Base-by-base conservation (phyloP, 2,888 invertebrate species). In the Cinara cedri region DNA sequence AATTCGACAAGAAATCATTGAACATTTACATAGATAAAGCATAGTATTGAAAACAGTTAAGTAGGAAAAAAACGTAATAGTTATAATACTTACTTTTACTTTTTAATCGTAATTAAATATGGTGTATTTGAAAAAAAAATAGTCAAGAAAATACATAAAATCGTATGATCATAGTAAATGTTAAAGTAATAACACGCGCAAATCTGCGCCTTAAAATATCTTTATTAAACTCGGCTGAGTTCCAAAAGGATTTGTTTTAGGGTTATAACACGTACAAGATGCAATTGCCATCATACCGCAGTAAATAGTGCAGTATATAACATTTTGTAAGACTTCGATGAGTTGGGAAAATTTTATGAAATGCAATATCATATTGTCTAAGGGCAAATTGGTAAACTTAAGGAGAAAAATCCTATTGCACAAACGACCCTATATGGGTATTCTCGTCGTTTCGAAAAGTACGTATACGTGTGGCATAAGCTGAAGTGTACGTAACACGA, bases 391-490 rank as follows among this genome's bases (percentile, higher is more conserved):
- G 78, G 57, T 21, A 34, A n/a, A 60, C 68, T 49, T 60, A 34
- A 76, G 16, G 62, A 57, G 51, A 62, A 70, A 42, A 70, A 62
- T 70, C 68, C 68, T 60, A 76, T 76, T 76, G 65, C 19, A 46
- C 49, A 68, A 66, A n/a, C n/a, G 21, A 14, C 34, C 24, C 26
- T 34, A 57, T 55, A 24, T n/a, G n/a, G 54, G 46, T n/a, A n/a
- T 19, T 57, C n/a, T n/a, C n/a, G 21, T 76, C 44, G 14, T 74
- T 63, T 63, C 51, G 44, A 54, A 71, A 14, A 24, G 26, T 49
- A 62, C n/a, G n/a, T n/a, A n/a, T n/a, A n/a, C 60, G 72, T 62
- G 60, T 34, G 44, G n/a, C 65, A 76, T 57, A 57, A 46, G 57
- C n/a, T 46, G 46, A 57, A 76, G 55, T 49, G 34, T 34, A 34